Conservation (phyloP, 2,113 vertebrate species). For the Terrapene triunguis region DNA sequence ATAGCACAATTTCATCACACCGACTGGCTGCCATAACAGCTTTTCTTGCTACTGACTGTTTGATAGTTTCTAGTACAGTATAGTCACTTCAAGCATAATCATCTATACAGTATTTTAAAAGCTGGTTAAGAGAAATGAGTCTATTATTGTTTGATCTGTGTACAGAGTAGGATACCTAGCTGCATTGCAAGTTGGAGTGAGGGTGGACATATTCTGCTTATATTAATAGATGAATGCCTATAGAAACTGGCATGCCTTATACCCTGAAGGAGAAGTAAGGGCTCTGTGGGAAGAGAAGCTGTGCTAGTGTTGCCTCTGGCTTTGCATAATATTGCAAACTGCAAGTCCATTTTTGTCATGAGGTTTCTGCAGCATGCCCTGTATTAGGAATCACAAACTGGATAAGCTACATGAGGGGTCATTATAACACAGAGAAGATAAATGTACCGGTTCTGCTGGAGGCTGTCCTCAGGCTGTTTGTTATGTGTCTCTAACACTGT, state of each 20-base stretch:
- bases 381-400: constrained; percentile 39
- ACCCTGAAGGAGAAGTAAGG: accelerated
- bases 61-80: accelerated
- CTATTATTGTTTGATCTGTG: neutral
- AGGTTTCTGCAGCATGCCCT: neutral
- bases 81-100: neutral
- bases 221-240: neutral
- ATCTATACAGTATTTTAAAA: neutral
- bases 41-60: neutral
- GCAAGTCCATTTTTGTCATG: neutral
- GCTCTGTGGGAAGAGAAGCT: neutral
- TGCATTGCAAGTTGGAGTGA: accelerated
- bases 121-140: neutral
- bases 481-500: constrained; percentile 75
- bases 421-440: constrained; percentile 62
- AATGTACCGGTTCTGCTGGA: constrained; percentile 69
- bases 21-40: accelerated
- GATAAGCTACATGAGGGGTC: constrained; percentile 56
- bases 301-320: neutral
- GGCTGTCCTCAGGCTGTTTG: constrained; percentile 76
- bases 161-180: accelerated
- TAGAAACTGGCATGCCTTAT: neutral
- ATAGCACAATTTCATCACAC: accelerated
- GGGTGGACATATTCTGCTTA: neutral
- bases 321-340: neutral